Percentiles rank a stretch among this genome's conserved stretches.
These are phyloP conservation scores for Netelia melanura DNA, from an alignment of 2,888 invertebrate genomes.

Conservation along the genomic window DNA sequence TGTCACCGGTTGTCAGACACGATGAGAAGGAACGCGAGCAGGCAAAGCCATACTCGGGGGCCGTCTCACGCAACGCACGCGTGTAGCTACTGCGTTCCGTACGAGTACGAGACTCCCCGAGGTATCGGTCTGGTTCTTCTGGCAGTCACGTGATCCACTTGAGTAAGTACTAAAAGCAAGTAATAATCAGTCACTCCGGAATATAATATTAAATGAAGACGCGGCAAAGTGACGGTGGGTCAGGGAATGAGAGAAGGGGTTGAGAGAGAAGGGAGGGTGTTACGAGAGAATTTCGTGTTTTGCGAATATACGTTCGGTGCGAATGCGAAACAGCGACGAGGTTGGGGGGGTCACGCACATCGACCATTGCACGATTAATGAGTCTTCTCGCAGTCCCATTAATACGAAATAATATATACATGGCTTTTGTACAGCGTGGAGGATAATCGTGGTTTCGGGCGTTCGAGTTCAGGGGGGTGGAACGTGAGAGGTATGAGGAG, in stretches of 20 bases:
- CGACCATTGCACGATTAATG: conserved; percentile 26
- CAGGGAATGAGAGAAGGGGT: neutral
- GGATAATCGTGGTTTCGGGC: too few species aligned
- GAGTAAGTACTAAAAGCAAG: conserved; percentile 44
- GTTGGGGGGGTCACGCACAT: conserved; percentile 5
- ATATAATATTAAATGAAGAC: conserved; percentile 19
- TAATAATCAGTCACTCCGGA: conserved; percentile 38
- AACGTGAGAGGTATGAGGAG: conserved; percentile 19
- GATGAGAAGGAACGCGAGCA: conserved; percentile 51
- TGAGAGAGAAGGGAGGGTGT: too few species aligned
- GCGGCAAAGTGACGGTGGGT: neutral
- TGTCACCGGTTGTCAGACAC: conserved; percentile 63
- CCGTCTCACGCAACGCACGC: conserved; percentile 47
- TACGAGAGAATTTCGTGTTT: too few species aligned
- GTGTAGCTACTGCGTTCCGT: conserved; percentile 13
- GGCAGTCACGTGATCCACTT: conserved; percentile 15
- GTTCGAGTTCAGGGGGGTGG: neutral
- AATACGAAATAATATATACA: conserved; percentile 3
- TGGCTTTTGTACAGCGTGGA: neutral
- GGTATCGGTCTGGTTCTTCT: conserved; percentile 24
- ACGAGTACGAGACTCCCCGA: conserved; percentile 16
- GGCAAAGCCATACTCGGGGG: conserved; percentile 1
- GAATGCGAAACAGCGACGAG: neutral
- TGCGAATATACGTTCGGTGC: neutral
- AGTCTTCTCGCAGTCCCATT: conserved; percentile 1